These are phyloP conservation scores for Acleris cristana DNA, from an alignment of 2,888 invertebrate species.

Conservation along the genomic window DNA sequence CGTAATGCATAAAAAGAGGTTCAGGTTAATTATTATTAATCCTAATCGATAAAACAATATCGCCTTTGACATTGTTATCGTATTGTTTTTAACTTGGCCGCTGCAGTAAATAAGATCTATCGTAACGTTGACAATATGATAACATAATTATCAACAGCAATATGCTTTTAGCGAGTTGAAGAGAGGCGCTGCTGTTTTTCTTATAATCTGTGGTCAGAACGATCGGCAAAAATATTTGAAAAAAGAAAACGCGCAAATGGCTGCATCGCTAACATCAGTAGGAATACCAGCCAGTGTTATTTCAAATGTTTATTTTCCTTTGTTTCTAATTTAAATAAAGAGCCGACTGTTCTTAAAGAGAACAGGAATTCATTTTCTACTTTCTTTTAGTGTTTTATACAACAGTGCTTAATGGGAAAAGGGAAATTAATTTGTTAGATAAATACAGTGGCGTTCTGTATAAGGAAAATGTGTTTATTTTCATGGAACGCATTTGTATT, in stretches of 20 bases:
- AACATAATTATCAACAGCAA: too few relatives aligned
- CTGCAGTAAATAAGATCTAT: too few relatives aligned
- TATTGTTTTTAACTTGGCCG: too few relatives aligned
- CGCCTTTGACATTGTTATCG: too few relatives aligned
- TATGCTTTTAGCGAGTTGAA: background rate
- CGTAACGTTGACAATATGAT: too few relatives aligned
- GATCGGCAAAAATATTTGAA: background rate
- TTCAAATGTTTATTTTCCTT: slow-evolving; percentile 3
- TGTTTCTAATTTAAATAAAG: slow-evolving; percentile 14
- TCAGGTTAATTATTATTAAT: too few relatives aligned
- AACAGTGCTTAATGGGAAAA: background rate
- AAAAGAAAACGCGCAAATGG: background rate
- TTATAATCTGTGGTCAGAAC: background rate
- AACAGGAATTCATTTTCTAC: background rate
- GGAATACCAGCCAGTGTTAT: slow-evolving; percentile 1
- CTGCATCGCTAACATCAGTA: background rate
- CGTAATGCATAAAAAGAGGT: too few relatives aligned
- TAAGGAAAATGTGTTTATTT: slow-evolving; percentile 3
- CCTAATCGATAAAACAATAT: too few relatives aligned
- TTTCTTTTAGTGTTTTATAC: background rate
- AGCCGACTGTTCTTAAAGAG: background rate
- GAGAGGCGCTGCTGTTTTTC: background rate
- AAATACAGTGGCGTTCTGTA: background rate
- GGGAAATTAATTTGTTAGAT: background rate
- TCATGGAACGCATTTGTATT: background rate